Conservation (phyloP, 2,113 vertebrate species). For the Theristicus caerulescens region DNA sequence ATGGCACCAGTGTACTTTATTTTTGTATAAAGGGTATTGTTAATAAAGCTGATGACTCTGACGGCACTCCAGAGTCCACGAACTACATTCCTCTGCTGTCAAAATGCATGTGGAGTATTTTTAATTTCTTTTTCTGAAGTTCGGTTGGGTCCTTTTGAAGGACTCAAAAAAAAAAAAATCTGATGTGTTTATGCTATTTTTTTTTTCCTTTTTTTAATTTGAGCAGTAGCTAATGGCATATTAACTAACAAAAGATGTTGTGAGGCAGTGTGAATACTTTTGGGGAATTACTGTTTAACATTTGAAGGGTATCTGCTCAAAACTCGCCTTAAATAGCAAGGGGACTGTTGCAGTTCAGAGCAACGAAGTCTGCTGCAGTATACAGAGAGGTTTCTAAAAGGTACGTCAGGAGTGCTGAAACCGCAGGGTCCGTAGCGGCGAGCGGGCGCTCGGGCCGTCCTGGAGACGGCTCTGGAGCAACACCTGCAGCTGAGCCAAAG, state of each 20-base stretch:
- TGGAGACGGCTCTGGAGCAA: background rate
- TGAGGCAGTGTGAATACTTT: background rate
- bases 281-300: background rate
- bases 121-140: background rate
- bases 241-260: background rate
- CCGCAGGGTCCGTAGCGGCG: background rate
- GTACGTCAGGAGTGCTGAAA: background rate
- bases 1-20: background rate
- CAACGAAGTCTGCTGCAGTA: accelerated
- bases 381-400: accelerated
- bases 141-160: background rate
- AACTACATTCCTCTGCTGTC: background rate
- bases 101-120: background rate
- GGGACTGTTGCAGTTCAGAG: background rate
- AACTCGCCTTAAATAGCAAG: background rate
- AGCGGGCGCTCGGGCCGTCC: accelerated
- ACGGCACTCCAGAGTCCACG: background rate
- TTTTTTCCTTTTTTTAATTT: background rate
- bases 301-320: background rate
- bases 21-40: background rate
- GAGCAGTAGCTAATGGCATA: background rate
- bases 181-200: background rate
- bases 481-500: background rate
- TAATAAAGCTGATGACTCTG: background rate
- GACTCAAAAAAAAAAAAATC: background rate